Evolutionary conservation across 2,113 vertebrate genomes (phyloP).

Genomic region (Myotis yumanensis): DNA sequence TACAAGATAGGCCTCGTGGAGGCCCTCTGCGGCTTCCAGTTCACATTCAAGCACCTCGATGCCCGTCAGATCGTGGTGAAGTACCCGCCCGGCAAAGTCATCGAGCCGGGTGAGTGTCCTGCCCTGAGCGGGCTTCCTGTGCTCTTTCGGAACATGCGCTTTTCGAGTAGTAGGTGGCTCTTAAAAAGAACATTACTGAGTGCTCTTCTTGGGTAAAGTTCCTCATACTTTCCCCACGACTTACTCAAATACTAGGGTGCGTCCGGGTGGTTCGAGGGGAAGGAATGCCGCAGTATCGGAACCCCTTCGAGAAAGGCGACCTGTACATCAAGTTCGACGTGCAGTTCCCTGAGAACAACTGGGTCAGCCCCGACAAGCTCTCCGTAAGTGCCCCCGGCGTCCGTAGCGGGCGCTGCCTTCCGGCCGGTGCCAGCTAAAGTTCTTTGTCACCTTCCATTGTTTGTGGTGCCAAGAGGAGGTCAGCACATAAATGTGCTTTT

Average conservation of each 20-base stretch:
- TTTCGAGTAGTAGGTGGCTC: neutral
- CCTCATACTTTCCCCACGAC: neutral
- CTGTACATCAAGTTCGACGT: conserved; percentile 99
- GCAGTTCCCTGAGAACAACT: conserved; percentile 98
- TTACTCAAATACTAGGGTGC: conserved; percentile 85
- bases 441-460: neutral
- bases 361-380: conserved; percentile 97
- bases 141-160: neutral
- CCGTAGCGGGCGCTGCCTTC: neutral
- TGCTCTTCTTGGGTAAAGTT: neutral
- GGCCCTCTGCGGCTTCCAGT: conserved; percentile 97
- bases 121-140: neutral
- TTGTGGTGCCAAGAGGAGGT: neutral
- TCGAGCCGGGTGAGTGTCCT: conserved; percentile 87
- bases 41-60: conserved; percentile 97
- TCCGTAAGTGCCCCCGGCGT: conserved; percentile 87
- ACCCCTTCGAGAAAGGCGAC: conserved; percentile 99
- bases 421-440: neutral
- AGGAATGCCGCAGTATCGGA: conserved; percentile 99
- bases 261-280: conserved; percentile 95
- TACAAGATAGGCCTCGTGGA: conserved; percentile 97
- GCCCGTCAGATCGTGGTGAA: conserved; percentile 97
- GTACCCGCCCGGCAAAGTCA: conserved; percentile 98
- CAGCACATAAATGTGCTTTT: neutral
- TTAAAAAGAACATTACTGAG: neutral